Percentiles rank a stretch among this genome's conserved stretches.
phyloP scores from a whole-genome alignment of 2,888 invertebrate species.

The Philereme transversata region DNA sequence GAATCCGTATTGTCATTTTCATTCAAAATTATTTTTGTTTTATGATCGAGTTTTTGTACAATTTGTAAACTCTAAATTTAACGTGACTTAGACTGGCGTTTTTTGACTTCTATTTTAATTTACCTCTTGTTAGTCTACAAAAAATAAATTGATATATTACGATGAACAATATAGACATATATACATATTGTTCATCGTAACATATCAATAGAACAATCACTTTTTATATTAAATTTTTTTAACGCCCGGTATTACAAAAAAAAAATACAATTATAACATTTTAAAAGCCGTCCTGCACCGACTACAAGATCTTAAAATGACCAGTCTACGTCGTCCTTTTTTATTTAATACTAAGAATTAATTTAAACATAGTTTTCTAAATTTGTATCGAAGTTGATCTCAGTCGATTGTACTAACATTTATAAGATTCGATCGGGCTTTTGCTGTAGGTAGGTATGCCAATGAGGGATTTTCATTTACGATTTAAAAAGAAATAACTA shows the following conservation, averaged over 20 bases:
- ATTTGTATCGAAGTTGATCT: conserved; percentile 53
- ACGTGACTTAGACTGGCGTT: conserved; percentile 20
- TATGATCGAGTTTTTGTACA: background rate
- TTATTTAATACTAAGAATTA: conserved; percentile 30
- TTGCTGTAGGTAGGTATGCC: conserved; percentile 31
- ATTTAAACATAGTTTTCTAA: conserved; percentile 41
- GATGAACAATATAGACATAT: no score
- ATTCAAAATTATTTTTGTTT: no score
- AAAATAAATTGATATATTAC: no score
- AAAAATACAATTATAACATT: no score
- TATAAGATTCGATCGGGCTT: conserved; percentile 39
- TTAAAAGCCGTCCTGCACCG: background rate
- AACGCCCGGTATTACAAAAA: no score
- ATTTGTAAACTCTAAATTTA: background rate
- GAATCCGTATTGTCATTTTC: no score
- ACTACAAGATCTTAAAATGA: background rate
- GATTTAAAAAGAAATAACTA: no score
- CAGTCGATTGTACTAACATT: conserved; percentile 53
- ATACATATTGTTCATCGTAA: no score
- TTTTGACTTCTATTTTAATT: background rate
- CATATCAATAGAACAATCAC: no score
- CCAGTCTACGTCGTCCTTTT: conserved; percentile 23
- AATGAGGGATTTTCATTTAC: no score
- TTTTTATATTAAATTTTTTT: no score
- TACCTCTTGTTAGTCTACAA: no score